Evolutionary conservation across 2,113 vertebrate genomes (phyloP).

Genomic region (Lota lota): DNA sequence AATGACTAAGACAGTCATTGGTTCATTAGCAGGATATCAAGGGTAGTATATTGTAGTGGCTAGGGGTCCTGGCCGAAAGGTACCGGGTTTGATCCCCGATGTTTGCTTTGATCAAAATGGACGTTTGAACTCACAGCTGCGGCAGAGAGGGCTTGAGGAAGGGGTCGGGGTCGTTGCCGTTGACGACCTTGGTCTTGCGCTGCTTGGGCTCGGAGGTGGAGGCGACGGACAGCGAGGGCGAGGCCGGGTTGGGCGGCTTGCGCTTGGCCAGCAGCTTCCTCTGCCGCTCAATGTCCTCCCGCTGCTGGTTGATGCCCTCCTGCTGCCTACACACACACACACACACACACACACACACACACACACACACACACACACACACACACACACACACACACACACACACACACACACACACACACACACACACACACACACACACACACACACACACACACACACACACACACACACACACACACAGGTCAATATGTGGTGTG

Average conservation of each 20-base stretch:
- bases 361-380: conserved; percentile 37
- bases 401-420: conserved; percentile 38
- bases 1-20: no score
- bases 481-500: no score
- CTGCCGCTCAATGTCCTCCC: conserved; percentile 98
- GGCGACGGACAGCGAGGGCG: conserved; percentile 88
- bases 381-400: conserved; percentile 38
- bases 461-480: conserved; percentile 38
- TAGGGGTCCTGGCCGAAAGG: no score
- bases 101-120: no score
- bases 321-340: conserved; percentile 83
- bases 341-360: conserved; percentile 33
- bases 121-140: conserved; percentile 84
- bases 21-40: no score
- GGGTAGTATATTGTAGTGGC: no score
- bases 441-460: conserved; percentile 38
- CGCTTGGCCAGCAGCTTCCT: conserved; percentile 96
- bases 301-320: conserved; percentile 98
- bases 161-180: conserved; percentile 96
- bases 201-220: conserved; percentile 95
- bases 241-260: conserved; percentile 91
- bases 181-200: conserved; percentile 97
- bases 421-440: conserved; percentile 38
- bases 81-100: no score
- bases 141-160: conserved; percentile 97